Evolutionary conservation across 2,113 vertebrate species (phyloP), one percentile per base, ranked within the genome.

Genomic region (Clarias macrocephalus): DNA sequence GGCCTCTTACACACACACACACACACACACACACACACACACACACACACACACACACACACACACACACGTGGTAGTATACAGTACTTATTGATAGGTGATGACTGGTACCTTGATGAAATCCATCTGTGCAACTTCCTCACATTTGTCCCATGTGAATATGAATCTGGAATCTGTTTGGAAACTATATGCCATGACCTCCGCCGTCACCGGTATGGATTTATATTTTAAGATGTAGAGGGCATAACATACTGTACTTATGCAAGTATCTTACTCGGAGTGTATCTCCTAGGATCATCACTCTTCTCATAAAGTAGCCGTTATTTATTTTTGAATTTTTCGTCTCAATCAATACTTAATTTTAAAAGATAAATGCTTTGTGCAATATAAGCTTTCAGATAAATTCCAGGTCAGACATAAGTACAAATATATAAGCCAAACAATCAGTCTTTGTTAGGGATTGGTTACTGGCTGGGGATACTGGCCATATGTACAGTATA

Each of bases 321-420:
- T 25, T 19, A 65, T 21, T 42, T 75, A 10, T 68, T 33, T 42
- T 76, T 37, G 25, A 59, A 48, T 48, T 19, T 75, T 30, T 48
- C 28, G 18, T 66, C 63, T 60, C 42, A 82, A 57, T 84, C 42
- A 73, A 42, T 42, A 42, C 70, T 21, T 48, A 6, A 48, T 48
- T 8, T 8, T 73, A 42, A 37, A 52, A 52, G 80, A 33, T 5
- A 16, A 73, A 42, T 21, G 70, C 33, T 73, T 73, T 42, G 70
- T 73, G 70, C 33, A 73, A 73, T 73, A 73, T 11, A 42, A 73
- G 18, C 33, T 9, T 77, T 77, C 9, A 18, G 21, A 68, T 81
- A 79, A 42, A 65, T 33, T 75, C 28, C 56, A 81, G 52, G 80
- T 84, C 33, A 89, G 75, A 76, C 30, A 25, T 56, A 76, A 77